Evolutionary conservation across 2,888 invertebrate species (phyloP), one percentile per base, ranked within the genome.

Genomic region (Monochamus alternatus): DNA sequence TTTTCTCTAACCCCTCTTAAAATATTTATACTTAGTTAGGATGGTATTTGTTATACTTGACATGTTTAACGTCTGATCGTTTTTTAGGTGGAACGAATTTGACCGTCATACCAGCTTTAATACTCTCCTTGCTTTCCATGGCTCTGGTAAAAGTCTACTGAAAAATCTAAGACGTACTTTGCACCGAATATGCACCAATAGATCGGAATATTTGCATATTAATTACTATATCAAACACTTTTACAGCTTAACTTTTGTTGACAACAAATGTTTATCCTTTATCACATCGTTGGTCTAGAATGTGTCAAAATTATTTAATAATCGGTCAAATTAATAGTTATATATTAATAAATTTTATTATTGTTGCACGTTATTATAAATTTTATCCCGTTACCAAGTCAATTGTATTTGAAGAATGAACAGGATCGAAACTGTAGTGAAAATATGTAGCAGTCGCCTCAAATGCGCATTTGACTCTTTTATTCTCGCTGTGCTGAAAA

Each of bases 31-130:
- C 22, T 22, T 22, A 22, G 22, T 22, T 22, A 22, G 22, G 22
- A 22, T 22, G 22, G 22, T 22, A 22, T n/a, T n/a, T n/a, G n/a
- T n/a, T n/a, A n/a, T 22, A 22, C 22, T 22, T 22, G 22, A 22
- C 22, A 22, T 22, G 22, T 22, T 22, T 22, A 22, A 22, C 22
- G 22, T 60, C 22, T 3, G 9, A 60, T n/a, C 12, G 10, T 78
- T 65, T 84, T 83, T 70, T 70, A 84, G 84, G 83, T 58, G 78
- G 78, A 66, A 80, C 78, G 52, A 81, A 79, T 66, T 76, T 80
- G 38, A 74, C 75, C 52, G 76, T 81, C 51, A 55, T 84, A 47
- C 82, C 83, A 32, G 82, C 81, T 58, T 72, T 83, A 64, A 7
- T 84, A 71, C 73, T 83, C 7, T 5, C 38, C 38, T 4, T 38